A percentile compares a stretch with the other conserved stretches of the same genome.
Evolutionary conservation across 2,888 invertebrate genomes (phyloP).

Genomic region (Conops quadrifasciatus): DNA sequence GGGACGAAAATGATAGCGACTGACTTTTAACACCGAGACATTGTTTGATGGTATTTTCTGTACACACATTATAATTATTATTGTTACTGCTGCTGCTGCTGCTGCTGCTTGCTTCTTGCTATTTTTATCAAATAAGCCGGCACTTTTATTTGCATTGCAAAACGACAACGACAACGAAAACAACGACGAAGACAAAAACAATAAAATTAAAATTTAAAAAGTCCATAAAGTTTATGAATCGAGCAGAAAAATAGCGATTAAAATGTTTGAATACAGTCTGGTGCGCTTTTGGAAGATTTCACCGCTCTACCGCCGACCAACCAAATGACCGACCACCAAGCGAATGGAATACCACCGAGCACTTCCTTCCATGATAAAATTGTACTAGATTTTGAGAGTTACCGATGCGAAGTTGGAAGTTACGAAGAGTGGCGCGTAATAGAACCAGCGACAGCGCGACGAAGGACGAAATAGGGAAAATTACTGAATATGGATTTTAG

Average conservation of each 20-base stretch:
- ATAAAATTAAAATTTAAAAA: neutral
- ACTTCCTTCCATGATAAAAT: slow-evolving; percentile 19
- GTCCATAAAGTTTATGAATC: neutral
- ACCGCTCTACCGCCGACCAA: slow-evolving; percentile 1
- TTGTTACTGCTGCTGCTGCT: no score
- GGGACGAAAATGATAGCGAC: no score
- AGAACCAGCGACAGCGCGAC: no score
- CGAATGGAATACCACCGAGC: neutral
- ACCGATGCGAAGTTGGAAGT: slow-evolving; percentile 18
- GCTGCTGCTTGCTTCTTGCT: neutral
- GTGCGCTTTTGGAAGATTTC: slow-evolving; percentile 30
- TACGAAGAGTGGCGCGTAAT: neutral
- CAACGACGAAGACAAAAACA: neutral
- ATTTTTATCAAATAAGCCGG: neutral
- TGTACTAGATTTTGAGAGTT: slow-evolving; percentile 31
- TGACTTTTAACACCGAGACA: no score
- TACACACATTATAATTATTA: no score
- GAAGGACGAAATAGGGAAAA: no score
- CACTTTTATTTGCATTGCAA: neutral
- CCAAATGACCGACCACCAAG: neutral
- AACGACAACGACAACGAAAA: neutral
- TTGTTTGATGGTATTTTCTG: no score
- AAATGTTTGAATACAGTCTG: slow-evolving; percentile 25
- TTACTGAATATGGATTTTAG: neutral
- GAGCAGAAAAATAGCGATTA: neutral